A percentile compares a stretch with the other conserved stretches of the same genome.
Conservation (phyloP, 1,140 invertebrate genomes). For the Heterodera schachtii region DNA sequence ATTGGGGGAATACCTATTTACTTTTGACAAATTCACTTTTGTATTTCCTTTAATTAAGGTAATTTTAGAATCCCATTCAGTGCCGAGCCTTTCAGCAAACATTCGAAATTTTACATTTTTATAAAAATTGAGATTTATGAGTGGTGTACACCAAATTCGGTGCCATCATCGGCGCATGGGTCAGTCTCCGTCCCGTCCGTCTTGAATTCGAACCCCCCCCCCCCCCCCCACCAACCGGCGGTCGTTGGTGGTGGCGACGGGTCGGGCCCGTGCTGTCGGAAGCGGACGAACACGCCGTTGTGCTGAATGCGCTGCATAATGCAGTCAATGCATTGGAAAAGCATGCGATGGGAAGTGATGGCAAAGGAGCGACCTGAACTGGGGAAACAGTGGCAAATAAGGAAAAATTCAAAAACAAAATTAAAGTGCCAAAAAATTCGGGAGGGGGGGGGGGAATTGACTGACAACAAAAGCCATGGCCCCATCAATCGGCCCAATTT, state of each 20-base stretch:
- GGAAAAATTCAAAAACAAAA: background rate
- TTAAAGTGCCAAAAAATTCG: no score
- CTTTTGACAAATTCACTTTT: no score
- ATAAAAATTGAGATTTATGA: no score
- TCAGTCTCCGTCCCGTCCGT: no score
- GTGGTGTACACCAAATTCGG: background rate
- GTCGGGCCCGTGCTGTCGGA: constrained; percentile 87
- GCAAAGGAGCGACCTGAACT: constrained; percentile 89
- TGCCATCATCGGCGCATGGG: background rate
- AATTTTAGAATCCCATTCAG: no score
- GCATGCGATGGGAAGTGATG: constrained; percentile 88
- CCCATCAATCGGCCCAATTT: no score
- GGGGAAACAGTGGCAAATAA: constrained; percentile 58
- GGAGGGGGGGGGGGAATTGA: no score
- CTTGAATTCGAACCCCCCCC: background rate
- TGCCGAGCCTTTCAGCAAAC: no score
- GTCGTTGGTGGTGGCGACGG: constrained; percentile 68
- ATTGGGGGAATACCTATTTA: no score
- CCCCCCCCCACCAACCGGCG: background rate
- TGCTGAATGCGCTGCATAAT: constrained; percentile 90
- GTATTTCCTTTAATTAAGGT: no score
- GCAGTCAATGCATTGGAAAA: constrained; percentile 93
- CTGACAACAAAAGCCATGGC: no score
- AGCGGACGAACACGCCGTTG: constrained; percentile 95
- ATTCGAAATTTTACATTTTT: no score